Conservation (phyloP, 1,140 invertebrate genomes). For the Trachymyrmex septentrionalis region DNA sequence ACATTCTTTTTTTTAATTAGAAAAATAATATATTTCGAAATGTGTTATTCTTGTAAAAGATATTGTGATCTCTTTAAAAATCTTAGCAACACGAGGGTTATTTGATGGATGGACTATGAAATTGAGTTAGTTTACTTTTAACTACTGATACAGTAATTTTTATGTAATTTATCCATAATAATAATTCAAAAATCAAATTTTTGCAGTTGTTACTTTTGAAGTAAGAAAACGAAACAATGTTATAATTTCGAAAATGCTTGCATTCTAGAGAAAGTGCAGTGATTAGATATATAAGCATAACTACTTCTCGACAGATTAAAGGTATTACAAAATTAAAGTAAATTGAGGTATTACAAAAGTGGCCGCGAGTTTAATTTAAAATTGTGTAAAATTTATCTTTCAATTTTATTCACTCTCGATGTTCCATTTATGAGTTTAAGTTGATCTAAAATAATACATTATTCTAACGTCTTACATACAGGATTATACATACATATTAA, state of each 20-base stretch:
- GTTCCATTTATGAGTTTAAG: background rate
- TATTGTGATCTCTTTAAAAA: too few relatives aligned
- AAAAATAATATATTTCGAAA: too few relatives aligned
- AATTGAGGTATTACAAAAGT: background rate
- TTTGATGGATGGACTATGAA: too few relatives aligned
- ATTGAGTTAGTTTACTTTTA: too few relatives aligned
- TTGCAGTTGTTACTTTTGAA: too few relatives aligned
- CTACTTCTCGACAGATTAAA: background rate
- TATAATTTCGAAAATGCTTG: background rate
- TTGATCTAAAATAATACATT: background rate
- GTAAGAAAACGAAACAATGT: too few relatives aligned
- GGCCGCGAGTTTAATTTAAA: slow-evolving; percentile 8
- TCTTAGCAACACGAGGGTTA: too few relatives aligned
- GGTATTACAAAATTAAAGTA: background rate
- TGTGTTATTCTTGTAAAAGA: too few relatives aligned
- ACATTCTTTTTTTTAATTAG: too few relatives aligned
- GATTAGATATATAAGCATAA: background rate
- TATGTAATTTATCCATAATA: too few relatives aligned
- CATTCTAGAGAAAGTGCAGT: background rate
- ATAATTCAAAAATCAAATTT: too few relatives aligned
- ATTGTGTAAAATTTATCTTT: slow-evolving; percentile 16
- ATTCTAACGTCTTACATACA: background rate
- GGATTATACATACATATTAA: background rate
- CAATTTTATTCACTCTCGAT: background rate
- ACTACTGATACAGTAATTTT: too few relatives aligned